Conservation (phyloP, 2,888 invertebrate species). For the Leucophora obtusa region DNA sequence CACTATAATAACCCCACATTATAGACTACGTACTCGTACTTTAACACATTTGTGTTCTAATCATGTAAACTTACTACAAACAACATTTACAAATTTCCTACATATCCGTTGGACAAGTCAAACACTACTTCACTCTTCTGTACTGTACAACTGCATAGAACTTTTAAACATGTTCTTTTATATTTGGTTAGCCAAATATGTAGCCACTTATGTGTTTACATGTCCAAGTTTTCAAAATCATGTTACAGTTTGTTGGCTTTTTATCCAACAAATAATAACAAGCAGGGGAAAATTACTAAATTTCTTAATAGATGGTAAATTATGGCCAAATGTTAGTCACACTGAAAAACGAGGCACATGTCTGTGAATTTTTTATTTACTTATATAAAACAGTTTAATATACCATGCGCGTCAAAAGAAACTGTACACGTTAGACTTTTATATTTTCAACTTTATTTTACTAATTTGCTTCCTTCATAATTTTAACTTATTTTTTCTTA, state of each 20-base stretch:
- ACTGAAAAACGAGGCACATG: neutral
- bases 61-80: constrained; percentile 41
- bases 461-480: too few relatives aligned
- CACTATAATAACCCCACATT: neutral
- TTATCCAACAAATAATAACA: constrained; percentile 4
- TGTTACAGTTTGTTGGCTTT: constrained; percentile 24
- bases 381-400: too few relatives aligned
- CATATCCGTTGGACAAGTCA: constrained; percentile 42
- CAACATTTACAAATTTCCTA: constrained; percentile 20
- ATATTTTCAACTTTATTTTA: too few relatives aligned
- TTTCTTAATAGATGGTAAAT: constrained; percentile 6
- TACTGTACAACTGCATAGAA: neutral
- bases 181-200: constrained; percentile 49
- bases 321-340: constrained; percentile 13
- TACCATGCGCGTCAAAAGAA: too few relatives aligned
- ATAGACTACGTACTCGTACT: constrained; percentile 16
- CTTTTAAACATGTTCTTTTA: constrained; percentile 29
- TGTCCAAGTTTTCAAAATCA: constrained; percentile 31
- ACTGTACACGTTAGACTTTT: too few relatives aligned
- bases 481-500: too few relatives aligned
- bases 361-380: too few relatives aligned
- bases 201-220: constrained; percentile 42
- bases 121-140: neutral
- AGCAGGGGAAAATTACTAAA: constrained; percentile 1
- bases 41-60: constrained; percentile 40